Conservation (phyloP, 1,140 invertebrate species). For the Trachymyrmex septentrionalis region DNA sequence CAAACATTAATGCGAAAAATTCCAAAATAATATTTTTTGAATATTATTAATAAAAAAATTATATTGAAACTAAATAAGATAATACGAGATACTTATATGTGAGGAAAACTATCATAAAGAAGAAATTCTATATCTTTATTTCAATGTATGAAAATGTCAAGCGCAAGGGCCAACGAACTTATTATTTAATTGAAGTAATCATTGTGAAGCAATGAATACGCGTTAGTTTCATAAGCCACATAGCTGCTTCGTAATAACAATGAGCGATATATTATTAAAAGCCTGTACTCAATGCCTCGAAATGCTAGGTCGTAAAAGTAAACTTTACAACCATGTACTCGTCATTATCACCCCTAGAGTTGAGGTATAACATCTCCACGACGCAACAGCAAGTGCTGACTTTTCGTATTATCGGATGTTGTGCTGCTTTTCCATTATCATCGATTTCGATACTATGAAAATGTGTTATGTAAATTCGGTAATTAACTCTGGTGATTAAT, state of each 20-base stretch:
- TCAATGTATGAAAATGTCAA: not conserved
- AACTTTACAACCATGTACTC: constrained; percentile 76
- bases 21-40: too few relatives aligned
- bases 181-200: not conserved
- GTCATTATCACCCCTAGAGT: constrained; percentile 69
- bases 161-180: not conserved
- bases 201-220: too few relatives aligned
- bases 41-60: too few relatives aligned
- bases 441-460: constrained; percentile 25
- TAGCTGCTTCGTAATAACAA: constrained; percentile 60
- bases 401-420: constrained; percentile 33
- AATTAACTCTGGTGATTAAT: constrained; percentile 42
- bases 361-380: constrained; percentile 42
- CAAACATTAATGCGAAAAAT: too few relatives aligned
- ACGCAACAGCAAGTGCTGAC: not conserved
- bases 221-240: constrained; percentile 46
- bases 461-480: constrained; percentile 54
- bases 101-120: not conserved
- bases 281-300: constrained; percentile 71
- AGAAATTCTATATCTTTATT: not conserved
- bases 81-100: too few relatives aligned
- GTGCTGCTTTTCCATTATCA: constrained; percentile 69
- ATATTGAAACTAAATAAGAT: too few relatives aligned
- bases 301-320: constrained; percentile 78
- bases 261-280: constrained; percentile 77